phyloP scores from a whole-genome alignment of 2,113 vertebrate genomes.

The Ageneiosus marmoratus region DNA sequence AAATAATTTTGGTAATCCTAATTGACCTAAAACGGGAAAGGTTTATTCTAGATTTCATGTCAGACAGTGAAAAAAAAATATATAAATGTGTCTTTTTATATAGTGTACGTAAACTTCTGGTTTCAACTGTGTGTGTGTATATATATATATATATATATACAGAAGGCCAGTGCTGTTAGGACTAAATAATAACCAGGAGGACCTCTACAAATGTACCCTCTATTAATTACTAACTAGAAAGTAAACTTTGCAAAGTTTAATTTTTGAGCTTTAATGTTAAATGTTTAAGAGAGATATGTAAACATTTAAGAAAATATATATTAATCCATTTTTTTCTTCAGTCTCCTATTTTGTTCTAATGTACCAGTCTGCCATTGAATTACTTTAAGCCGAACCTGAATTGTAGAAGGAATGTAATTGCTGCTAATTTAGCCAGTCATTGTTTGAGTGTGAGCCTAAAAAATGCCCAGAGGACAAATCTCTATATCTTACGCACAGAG shows the following conservation, averaged over 20 bases:
- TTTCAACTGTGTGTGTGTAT: too few species aligned
- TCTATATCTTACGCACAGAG: conserved; percentile 32
- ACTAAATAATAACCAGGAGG: background rate
- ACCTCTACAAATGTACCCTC: background rate
- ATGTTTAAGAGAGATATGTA: too few species aligned
- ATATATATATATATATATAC: too few species aligned
- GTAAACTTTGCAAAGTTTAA: background rate
- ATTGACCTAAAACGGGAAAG: too few species aligned
- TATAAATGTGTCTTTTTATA: too few species aligned
- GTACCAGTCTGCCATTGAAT: conserved; percentile 33
- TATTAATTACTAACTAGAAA: background rate
- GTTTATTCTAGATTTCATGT: too few species aligned
- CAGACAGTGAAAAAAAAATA: too few species aligned
- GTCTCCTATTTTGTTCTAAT: conserved; percentile 43
- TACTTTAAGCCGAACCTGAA: conserved; percentile 52
- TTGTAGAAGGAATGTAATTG: conserved; percentile 56
- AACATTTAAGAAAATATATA: background rate
- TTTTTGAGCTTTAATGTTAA: background rate
- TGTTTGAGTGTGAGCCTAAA: conserved; percentile 49
- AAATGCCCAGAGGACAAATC: conserved; percentile 50
- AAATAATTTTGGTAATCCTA: too few species aligned
- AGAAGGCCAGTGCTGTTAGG: too few species aligned
- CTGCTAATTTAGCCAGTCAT: conserved; percentile 52
- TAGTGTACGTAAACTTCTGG: too few species aligned
- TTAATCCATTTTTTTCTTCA: background rate